Evolutionary conservation across 2,113 vertebrate species (phyloP), one percentile per base, ranked within the genome.

Genomic region (Xiphorhynchus elegans): DNA sequence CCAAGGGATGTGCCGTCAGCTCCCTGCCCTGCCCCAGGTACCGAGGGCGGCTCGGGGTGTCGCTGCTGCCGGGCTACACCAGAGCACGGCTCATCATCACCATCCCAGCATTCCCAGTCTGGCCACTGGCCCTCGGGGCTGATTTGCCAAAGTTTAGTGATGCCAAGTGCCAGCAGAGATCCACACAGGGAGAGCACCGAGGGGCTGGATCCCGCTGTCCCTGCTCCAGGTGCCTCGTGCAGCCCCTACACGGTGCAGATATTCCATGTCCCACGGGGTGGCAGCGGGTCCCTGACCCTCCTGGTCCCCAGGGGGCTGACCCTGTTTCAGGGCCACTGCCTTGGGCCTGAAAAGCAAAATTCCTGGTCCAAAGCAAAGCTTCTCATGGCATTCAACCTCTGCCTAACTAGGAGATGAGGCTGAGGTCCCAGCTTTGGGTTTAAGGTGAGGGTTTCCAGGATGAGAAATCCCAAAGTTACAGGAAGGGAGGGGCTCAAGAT

Each of bases 111-210:
- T 12, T 86, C 80, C 67, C 2, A 1, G 37, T 35, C 33, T 28
- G 66, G 18, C 3, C 2, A 64, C 10, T 0, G 1, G 17, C 23
- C 23, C 1, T 39, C 40, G 0, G 12, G 12, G 40, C 55, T 42
- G 13, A 42, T 42, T 42, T 8, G 11, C 17, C 46, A 10, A 0
- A 29, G 31, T 3, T 62, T 12, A 6, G 7, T 6, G 15, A 11
- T 68, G 63, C 24, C 49, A 3, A 42, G 18, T 19, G 9, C 47
- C 47, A 49, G 11, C 44, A 44, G 50, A 23, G 28, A 46, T 40
- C 13, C 1, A 0, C 2, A 12, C 39, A 28, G 52, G 37, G 66
- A 39, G 58, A 40, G 28, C 69, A 13, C 9, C 1, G 9, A 79
- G 47, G 58, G 70, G 37, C 40, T 47, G 72, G 70, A 21, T 29